Base-by-base conservation (phyloP, 2,797 vertebrate species). In the Tenualosa thibaudeaui region DNA sequence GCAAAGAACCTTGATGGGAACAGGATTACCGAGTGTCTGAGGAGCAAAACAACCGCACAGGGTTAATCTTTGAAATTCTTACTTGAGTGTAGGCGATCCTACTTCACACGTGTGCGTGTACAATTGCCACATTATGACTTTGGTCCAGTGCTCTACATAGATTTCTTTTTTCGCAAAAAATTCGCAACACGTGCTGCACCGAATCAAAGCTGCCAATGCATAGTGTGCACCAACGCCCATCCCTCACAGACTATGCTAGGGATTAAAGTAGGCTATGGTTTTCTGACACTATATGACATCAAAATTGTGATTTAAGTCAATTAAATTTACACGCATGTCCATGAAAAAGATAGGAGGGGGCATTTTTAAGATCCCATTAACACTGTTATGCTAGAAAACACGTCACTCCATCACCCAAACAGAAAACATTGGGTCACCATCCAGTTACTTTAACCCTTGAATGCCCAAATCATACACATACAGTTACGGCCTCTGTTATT, bases 71-170 rank as follows among this genome's bases (percentile, higher is more conserved):
- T 75, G 37, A 78, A 78, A 78, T 78, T 43, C 37, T 40, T 78
- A 60, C 22, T 24, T 24, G 17, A 9, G 65, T 82, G 54, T 49
- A 54, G 60, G 50, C 62, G 51, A 46, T 81, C 15, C 51, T 85
- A 53, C 82, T 87, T 85, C 89, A 43, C 71, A 43, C 40, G 37
- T 78, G 71, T 78, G 71, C 17, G 43, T 4, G 19, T 43, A 46
- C 7, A 22, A 78, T 19, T 43, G 17, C 17, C 43, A 19, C 15
- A 40, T 0, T 43, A 22, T 31, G 31, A 71, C 31, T 26, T 37
- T 15, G 15, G 40, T 46, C 37, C 17, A 40, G 37, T 8, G 71
- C 71, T 17, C 12, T 31, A 75, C 15, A 15, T 37, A 19, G 1
- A 17, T 71, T 37, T 75, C n/a, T 46, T 46, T 46, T 46, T 46